Base-by-base conservation (phyloP, 2,888 invertebrate species). In the Hypolimnas misippus region DNA sequence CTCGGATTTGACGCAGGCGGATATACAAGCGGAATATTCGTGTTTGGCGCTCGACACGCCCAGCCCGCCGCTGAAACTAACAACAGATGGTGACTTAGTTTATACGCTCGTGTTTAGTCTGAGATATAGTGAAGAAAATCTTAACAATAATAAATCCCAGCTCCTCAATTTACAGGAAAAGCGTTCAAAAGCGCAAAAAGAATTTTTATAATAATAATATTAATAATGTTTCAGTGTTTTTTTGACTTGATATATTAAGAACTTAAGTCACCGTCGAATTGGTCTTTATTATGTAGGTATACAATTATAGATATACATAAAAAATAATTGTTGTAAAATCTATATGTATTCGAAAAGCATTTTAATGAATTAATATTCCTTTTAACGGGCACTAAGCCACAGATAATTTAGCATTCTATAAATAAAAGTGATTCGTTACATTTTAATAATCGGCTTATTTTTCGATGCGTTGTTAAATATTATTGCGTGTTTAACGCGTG, bases 1-100 rank as follows among this genome's bases (percentile, higher is more conserved):
- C 7, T 72, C 85, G 42, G 90, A 90, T 64, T 67, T 92, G 63
- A 89, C 87, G 0, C 89, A 89, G 67, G 87, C 89, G 0, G 92
- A 92, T 60, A 74, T 90, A 40, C 87, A 90, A 64, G 90, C 91
- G 0, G 89, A 91, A 73, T 92, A 90, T 73, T 81, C 91, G 19
- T 92, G 92, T 64, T 73, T 91, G 16, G 88, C 86, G 2, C 73
- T 89, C 4, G 87, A 89, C 68, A 81, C 84, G 31, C 82, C 84
- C 0, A 90, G 89, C 65, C 78, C 81, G 10, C 69, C 86, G 14
- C 66, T 88, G 44, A 89, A 86, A 73, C 82, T 91, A 21, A 88
- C 90, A 10, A 87, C 88, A 58, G 90, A 91, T 76, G 92, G 92
- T 92, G 63, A 79, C 85, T 74, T 57, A 55, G 49, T 57, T 56